Conservation (phyloP, 2,113 vertebrate species). For the Mirza zaza region DNA sequence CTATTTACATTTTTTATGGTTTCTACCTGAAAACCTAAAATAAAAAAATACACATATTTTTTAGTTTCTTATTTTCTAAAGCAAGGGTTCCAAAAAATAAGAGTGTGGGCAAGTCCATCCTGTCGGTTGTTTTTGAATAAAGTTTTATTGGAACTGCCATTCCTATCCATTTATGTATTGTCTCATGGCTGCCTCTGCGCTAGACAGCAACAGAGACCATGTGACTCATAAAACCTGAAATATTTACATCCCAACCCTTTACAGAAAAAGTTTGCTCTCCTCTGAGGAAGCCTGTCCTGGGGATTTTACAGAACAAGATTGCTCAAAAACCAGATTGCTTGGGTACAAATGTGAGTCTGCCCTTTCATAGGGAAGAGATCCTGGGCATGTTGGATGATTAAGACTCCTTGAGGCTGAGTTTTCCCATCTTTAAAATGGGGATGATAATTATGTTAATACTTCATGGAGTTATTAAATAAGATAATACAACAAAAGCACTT, state of each 20-base stretch:
- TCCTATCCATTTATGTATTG: accelerated
- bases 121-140: neutral
- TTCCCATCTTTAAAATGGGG: neutral
- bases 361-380: neutral
- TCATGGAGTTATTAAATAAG: neutral
- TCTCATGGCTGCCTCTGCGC: too few relatives aligned
- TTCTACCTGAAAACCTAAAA: neutral
- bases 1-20: neutral
- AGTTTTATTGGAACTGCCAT: neutral
- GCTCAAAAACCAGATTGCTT: neutral
- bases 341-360: neutral
- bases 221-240: neutral
- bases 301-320: neutral
- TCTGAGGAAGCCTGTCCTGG: neutral
- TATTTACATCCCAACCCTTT: neutral
- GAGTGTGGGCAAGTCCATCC: accelerated
- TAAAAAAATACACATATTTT: neutral
- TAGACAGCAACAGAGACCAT: neutral
- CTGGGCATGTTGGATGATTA: neutral
- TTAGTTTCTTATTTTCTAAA: neutral
- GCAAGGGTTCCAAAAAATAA: accelerated
- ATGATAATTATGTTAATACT: neutral
- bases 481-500: neutral
- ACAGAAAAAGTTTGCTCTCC: neutral
- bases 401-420: neutral